phyloP scores from a whole-genome alignment of 92 coral and sea anemone species.

The Plumapathes pennacea region DNA sequence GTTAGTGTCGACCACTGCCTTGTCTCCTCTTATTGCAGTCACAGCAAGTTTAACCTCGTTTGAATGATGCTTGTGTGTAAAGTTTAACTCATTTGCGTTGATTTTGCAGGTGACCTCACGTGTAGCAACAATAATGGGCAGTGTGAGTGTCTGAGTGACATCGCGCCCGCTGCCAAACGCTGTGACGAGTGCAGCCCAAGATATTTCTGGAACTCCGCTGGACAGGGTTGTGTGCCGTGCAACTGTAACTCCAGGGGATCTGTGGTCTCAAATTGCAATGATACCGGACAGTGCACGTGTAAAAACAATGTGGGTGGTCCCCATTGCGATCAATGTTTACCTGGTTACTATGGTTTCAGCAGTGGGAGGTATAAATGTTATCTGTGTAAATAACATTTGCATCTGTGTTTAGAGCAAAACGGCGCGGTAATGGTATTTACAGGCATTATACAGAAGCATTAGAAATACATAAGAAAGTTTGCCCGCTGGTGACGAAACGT shows the following conservation, averaged over 20 bases:
- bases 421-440: no score
- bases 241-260: conserved; percentile 71
- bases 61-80: no score
- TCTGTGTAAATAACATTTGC: no score
- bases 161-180: conserved; percentile 61
- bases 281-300: conserved; percentile 82
- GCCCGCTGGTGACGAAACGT: no score
- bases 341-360: conserved; percentile 84
- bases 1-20: no score
- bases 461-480: no score
- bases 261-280: conserved; percentile 63
- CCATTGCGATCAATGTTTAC: conserved; percentile 71
- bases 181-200: conserved; percentile 72
- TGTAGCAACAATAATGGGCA: conserved; percentile 81
- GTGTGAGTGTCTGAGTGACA: conserved; percentile 77
- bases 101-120: conserved; percentile 51
- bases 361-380: no score
- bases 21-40: no score
- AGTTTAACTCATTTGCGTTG: no score
- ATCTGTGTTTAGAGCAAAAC: no score
- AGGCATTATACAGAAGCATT: no score
- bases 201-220: conserved; percentile 83
- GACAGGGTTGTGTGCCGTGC: conserved; percentile 80
- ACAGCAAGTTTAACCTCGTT: no score
- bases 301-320: conserved; percentile 78